Conservation (phyloP, 2,888 invertebrate genomes). For the Asteroscopus sphinx region DNA sequence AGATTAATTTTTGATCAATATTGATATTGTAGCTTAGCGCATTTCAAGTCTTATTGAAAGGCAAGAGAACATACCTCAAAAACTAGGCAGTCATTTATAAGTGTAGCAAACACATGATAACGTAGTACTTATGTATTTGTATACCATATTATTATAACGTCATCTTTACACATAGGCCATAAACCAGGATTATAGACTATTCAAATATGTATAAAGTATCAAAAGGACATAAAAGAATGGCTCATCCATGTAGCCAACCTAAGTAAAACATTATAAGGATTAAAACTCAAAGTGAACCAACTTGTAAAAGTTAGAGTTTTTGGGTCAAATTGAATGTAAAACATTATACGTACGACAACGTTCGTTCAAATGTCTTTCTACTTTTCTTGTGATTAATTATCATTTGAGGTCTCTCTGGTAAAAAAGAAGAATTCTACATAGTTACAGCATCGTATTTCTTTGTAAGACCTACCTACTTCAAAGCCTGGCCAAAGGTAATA, state of each 20-base stretch:
- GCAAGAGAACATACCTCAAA: slow-evolving; percentile 3
- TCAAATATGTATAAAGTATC: slow-evolving; percentile 14
- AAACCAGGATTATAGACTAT: slow-evolving; percentile 10
- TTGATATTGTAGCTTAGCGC: background rate
- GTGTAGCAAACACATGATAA: slow-evolving; percentile 9
- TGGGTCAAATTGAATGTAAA: too few species aligned
- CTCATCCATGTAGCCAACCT: background rate
- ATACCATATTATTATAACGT: background rate
- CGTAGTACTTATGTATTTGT: background rate
- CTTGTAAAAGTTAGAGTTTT: too few species aligned
- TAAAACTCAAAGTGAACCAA: background rate
- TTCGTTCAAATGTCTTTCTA: too few species aligned
- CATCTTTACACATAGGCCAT: background rate
- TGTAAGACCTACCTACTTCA: too few species aligned
- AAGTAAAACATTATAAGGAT: too few species aligned
- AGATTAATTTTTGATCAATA: too few species aligned
- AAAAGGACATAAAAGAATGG: slow-evolving; percentile 9
- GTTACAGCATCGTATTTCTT: too few species aligned
- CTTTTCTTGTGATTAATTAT: too few species aligned
- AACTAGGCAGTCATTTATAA: background rate
- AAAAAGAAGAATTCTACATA: background rate
- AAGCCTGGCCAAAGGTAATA: background rate
- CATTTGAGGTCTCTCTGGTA: background rate
- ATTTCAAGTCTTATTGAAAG: slow-evolving; percentile 3
- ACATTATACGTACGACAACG: too few species aligned